These are phyloP conservation scores for Tretioscincus oriximinensis DNA, from an alignment of 2,113 vertebrate species.

Conservation along the genomic window DNA sequence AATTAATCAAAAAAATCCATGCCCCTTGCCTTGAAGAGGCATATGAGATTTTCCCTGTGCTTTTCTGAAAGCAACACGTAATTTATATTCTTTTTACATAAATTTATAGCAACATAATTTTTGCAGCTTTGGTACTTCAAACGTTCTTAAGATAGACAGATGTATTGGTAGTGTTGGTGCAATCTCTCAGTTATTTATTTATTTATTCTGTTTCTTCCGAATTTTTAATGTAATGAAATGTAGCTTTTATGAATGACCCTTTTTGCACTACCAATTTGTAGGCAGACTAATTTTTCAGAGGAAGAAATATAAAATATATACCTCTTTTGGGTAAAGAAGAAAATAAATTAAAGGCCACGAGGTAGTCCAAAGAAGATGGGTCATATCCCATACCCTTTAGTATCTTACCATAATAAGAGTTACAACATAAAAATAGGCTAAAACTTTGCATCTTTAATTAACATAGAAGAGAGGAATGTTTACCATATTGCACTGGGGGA, in stretches of 20 bases:
- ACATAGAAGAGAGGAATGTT: no score
- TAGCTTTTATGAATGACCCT: not conserved
- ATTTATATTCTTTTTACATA: slow-evolving; percentile 1
- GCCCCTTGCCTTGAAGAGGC: slow-evolving; percentile 13
- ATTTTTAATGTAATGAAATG: not conserved
- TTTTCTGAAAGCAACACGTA: slow-evolving; percentile 15
- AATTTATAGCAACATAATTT: slow-evolving; percentile 17
- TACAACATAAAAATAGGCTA: no score
- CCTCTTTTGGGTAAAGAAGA: not conserved
- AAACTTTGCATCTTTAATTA: no score
- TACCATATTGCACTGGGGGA: no score
- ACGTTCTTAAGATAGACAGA: rapidly evolving
- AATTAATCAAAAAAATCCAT: slow-evolving; percentile 20
- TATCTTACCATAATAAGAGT: no score
- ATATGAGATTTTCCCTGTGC: not conserved
- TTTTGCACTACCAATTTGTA: not conserved
- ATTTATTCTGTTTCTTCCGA: not conserved
- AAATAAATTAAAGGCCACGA: not conserved
- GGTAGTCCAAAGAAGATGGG: no score
- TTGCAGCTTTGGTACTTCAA: not conserved
- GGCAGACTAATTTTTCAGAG: not conserved
- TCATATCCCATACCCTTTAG: no score
- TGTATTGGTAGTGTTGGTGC: not conserved
- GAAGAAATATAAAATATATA: not conserved
- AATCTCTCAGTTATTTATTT: slow-evolving; percentile 5